Evolutionary conservation across 2,797 vertebrate species (phyloP).

Genomic region (Chromobotia macracanthus): DNA sequence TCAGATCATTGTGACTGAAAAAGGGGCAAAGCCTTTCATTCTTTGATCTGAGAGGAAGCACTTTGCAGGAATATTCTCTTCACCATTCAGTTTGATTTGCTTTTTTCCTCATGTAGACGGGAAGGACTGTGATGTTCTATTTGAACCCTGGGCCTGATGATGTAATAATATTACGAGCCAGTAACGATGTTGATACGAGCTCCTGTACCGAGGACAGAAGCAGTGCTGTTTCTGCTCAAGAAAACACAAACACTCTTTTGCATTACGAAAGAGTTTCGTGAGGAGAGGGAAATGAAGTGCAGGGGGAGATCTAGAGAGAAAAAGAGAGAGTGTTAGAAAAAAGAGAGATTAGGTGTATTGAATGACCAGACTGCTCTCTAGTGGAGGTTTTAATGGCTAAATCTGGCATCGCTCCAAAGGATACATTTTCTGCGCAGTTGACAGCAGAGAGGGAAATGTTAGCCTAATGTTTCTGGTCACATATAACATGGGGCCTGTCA

Average conservation of each 20-base stretch:
- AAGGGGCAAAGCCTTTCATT: background rate
- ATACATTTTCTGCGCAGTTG: background rate
- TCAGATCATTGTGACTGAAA: conserved; percentile 17
- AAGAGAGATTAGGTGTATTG: background rate
- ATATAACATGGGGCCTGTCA: background rate
- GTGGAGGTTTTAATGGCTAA: background rate
- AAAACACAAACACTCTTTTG: conserved; percentile 28
- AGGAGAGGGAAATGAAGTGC: conserved; percentile 1
- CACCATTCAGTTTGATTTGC: conserved; percentile 17
- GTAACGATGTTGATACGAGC: background rate
- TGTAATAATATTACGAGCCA: conserved; percentile 21
- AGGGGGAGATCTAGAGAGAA: background rate
- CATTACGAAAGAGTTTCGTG: conserved; percentile 26
- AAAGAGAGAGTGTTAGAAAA: background rate
- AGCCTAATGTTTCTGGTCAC: conserved; percentile 20
- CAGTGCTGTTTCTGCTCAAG: conserved; percentile 4
- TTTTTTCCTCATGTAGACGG: background rate
- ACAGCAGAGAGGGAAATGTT: conserved; percentile 20
- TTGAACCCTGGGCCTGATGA: conserved; percentile 21
- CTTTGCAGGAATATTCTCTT: conserved; percentile 27
- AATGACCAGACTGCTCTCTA: conserved; percentile 40
- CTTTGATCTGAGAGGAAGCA: conserved; percentile 33
- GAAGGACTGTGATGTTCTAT: background rate
- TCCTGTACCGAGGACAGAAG: background rate
- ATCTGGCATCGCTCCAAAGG: background rate